phyloP scores from a whole-genome alignment of 1,140 invertebrate species.

The Drosophila pseudoobscura region DNA sequence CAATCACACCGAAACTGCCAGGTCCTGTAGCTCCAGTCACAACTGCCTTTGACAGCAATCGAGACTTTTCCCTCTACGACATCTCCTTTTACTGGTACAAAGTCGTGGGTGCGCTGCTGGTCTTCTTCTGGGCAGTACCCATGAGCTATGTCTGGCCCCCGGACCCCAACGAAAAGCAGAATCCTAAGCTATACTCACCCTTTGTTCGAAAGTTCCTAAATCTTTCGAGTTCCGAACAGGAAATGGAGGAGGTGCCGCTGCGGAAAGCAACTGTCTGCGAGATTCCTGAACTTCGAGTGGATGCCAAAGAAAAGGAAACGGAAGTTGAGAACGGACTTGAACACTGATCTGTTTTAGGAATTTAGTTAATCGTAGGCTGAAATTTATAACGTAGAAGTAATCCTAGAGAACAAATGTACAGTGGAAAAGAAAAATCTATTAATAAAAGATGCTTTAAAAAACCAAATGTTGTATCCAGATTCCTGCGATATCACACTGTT shows the following conservation, averaged over 20 bases:
- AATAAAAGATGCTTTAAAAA: too few relatives aligned
- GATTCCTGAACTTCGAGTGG: conserved; percentile 18
- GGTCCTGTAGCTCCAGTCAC: conserved; percentile 38
- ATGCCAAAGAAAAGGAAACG: conserved; percentile 14
- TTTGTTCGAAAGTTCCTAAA: conserved; percentile 58
- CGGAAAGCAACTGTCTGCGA: conserved; percentile 8
- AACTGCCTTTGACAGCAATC: conserved; percentile 63
- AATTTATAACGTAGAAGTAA: conserved; percentile 8
- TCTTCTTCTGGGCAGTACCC: conserved; percentile 86
- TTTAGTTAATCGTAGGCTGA: conserved; percentile 2
- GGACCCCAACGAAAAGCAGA: conserved; percentile 42
- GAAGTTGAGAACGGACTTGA: conserved; percentile 5
- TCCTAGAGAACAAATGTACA: too few relatives aligned
- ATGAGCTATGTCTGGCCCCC: conserved; percentile 76
- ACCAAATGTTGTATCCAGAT: too few relatives aligned
- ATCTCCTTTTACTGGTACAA: conserved; percentile 87
- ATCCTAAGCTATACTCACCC: conserved; percentile 64
- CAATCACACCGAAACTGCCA: conserved; percentile 8
- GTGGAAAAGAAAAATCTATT: too few relatives aligned
- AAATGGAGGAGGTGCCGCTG: conserved; percentile 63
- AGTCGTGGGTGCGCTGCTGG: conserved; percentile 85
- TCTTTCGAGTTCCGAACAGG: not conserved
- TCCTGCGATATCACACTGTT: too few relatives aligned
- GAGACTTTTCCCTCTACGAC: conserved; percentile 84
- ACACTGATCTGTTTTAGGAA: conserved; percentile 12